Conservation (phyloP, 2,888 invertebrate genomes). For the Ornithoptera alexandrae region DNA sequence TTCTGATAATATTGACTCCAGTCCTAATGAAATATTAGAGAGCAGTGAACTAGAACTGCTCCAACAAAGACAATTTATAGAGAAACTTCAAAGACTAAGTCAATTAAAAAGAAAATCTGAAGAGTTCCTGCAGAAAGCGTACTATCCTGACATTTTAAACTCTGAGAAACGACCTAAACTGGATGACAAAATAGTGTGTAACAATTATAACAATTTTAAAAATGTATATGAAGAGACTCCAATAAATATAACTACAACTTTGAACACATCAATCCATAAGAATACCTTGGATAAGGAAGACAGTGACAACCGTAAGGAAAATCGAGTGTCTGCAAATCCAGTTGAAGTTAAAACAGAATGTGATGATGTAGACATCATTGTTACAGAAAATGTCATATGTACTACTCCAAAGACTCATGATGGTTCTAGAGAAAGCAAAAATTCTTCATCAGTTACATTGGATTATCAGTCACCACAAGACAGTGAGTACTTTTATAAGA, state of each 20-base stretch:
- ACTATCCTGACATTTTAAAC: constrained; percentile 60
- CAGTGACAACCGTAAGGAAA: constrained; percentile 54
- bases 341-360: constrained; percentile 71
- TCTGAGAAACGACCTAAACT: constrained; percentile 68
- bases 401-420: constrained; percentile 65
- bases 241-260: constrained; percentile 57
- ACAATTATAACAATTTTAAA: constrained; percentile 59
- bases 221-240: constrained; percentile 64
- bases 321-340: constrained; percentile 45
- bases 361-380: constrained; percentile 72
- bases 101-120: constrained; percentile 73
- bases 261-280: constrained; percentile 53
- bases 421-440: constrained; percentile 57
- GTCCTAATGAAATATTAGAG: constrained; percentile 49
- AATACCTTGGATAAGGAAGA: constrained; percentile 47
- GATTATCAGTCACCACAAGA: constrained; percentile 73
- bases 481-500: constrained; percentile 60
- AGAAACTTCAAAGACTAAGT: constrained; percentile 69
- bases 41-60: constrained; percentile 57
- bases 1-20: constrained; percentile 57
- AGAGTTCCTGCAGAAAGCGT: constrained; percentile 69
- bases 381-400: constrained; percentile 69
- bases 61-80: constrained; percentile 70
- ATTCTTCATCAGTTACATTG: constrained; percentile 52
- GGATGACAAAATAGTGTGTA: constrained; percentile 59